Conservation (phyloP, 2,797 vertebrate genomes). For the Dromococcyx pavoninus region DNA sequence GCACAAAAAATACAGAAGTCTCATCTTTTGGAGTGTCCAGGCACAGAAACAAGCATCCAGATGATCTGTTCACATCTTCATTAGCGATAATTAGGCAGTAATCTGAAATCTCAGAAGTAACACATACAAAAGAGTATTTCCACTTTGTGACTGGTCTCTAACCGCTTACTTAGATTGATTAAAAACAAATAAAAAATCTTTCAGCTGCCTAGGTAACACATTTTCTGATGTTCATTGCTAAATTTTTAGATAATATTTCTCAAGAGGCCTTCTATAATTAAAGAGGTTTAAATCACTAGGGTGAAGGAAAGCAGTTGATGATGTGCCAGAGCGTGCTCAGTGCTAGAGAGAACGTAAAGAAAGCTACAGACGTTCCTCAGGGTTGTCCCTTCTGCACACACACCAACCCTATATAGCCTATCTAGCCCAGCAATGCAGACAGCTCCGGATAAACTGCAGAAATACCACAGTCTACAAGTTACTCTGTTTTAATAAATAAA, state of each 20-base stretch:
- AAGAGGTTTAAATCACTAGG: background rate
- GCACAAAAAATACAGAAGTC: background rate
- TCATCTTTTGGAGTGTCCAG: background rate
- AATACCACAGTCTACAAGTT: background rate
- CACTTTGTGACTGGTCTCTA: background rate
- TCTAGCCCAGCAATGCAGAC: background rate
- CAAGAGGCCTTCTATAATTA: conserved; percentile 3
- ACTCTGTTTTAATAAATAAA: background rate
- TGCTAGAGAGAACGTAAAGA: fast-evolving
- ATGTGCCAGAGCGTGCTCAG: background rate
- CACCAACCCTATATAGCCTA: background rate
- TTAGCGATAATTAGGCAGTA: background rate
- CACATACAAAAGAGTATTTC: background rate
- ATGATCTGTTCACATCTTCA: background rate
- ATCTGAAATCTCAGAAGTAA: background rate
- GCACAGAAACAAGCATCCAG: background rate
- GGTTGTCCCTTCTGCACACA: background rate
- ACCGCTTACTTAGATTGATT: background rate
- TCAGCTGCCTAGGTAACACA: conserved; percentile 1
- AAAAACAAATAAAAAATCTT: background rate
- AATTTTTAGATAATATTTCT: background rate
- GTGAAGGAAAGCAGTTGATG: background rate
- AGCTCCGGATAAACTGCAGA: background rate
- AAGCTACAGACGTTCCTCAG: background rate
- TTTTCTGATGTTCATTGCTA: background rate